A percentile compares a stretch with the other conserved stretches of the same genome.
Conservation (phyloP, 2,113 vertebrate genomes). For the Maccullochella peelii region DNA sequence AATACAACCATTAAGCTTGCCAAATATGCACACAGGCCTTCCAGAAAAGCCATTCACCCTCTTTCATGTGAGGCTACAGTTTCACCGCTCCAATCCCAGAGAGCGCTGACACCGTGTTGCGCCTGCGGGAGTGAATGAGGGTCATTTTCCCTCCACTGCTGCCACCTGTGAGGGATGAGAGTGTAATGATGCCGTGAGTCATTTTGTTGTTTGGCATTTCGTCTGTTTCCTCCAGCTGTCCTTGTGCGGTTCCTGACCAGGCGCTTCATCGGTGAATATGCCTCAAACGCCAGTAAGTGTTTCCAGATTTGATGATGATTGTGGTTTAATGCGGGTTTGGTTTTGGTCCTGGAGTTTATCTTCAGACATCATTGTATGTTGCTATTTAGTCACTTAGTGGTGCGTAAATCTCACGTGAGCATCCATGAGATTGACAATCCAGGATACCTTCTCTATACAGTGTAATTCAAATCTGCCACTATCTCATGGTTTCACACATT, state of each 20-base stretch:
- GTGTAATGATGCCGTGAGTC: constrained; percentile 31
- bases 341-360: neutral
- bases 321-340: neutral
- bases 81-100: constrained; percentile 29
- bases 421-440: neutral
- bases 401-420: neutral
- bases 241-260: constrained; percentile 85
- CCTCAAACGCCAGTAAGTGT: constrained; percentile 83
- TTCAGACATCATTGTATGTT: neutral
- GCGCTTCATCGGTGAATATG: constrained; percentile 86
- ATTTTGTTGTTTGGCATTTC: constrained; percentile 3
- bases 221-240: constrained; percentile 75
- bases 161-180: constrained; percentile 46
- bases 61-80: constrained; percentile 58
- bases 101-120: constrained; percentile 8
- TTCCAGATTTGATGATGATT: constrained; percentile 28
- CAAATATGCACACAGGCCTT: constrained; percentile 51
- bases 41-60: constrained; percentile 36
- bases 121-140: constrained; percentile 9
- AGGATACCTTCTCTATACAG: neutral
- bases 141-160: neutral
- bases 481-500: neutral
- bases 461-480: neutral
- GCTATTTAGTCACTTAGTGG: neutral
- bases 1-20: constrained; percentile 34